Base-by-base conservation (phyloP, 64 coral and sea anemone genomes). In the Montipora capricornis region DNA sequence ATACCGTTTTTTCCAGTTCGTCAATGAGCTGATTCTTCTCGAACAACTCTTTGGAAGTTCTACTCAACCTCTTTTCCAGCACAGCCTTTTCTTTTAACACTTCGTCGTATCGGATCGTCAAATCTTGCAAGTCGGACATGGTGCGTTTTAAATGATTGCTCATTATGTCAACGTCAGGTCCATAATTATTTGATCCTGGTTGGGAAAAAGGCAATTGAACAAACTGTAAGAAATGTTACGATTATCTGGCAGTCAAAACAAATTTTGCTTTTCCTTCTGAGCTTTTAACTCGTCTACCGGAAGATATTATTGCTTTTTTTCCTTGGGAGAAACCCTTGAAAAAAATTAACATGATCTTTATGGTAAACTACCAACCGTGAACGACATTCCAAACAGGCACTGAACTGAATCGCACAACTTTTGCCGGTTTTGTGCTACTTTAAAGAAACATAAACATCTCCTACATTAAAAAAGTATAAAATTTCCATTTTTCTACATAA, bases 141-240 rank as follows among this genome's bases (percentile, higher is more conserved):
- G 93, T 95, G 19, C 94, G 73, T 14, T 95, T 91, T 4, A 98
- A 88, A 67, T 95, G 96, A 37, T 91, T 98, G 50, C 93, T 98
- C 94, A 98, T 80, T 3, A 98, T 98, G 48, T 98, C 96, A 53
- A 98, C 55, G 75, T 98, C 96, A 5, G 87, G 87, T 9, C 71
- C 73, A 12, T 75, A 37, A 13, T 66, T 58, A 48, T 89, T 78
- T 6, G 73, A 80, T 84, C 61, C 51, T 73, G 49, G 10, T 55
- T 12, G 14, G 61, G 5, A 50, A 73, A 66, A 53, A 83, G 2
- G 52, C 45, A 78, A 77, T 49, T 17, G 49, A 20, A 45, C 14
- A 2, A 15, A 61, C 24, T 5, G 20, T 6, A 5, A 53, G 44
- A 49, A 12, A 47, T 5, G 49, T 5, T 47, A 8, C 37, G 2